A percentile compares a stretch with the other conserved stretches of the same genome.
phyloP scores from a whole-genome alignment of 2,888 invertebrate genomes.

The Proisotoma minuta region DNA sequence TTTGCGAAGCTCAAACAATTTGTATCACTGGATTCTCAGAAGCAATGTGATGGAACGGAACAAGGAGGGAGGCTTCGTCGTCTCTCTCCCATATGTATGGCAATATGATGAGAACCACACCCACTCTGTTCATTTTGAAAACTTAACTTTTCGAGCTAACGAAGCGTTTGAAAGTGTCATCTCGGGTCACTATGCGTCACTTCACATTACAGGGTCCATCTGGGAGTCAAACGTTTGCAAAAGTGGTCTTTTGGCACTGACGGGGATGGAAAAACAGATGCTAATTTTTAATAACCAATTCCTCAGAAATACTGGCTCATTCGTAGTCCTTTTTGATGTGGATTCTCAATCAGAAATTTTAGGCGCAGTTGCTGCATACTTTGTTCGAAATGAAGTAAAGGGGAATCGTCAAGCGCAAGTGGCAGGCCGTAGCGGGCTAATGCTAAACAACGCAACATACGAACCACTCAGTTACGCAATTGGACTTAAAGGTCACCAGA shows the following conservation, averaged over 20 bases:
- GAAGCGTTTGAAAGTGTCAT: slow-evolving; percentile 75
- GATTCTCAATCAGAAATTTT: slow-evolving; percentile 91
- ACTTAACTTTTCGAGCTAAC: slow-evolving; percentile 83
- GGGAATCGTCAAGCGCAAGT: slow-evolving; percentile 56
- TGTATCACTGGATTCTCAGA: slow-evolving; percentile 89
- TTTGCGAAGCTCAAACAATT: slow-evolving; percentile 89
- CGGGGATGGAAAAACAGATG: slow-evolving; percentile 96
- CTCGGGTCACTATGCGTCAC: slow-evolving; percentile 87
- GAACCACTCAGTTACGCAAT: slow-evolving; percentile 73
- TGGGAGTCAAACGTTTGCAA: slow-evolving; percentile 82
- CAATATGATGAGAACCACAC: slow-evolving; percentile 91
- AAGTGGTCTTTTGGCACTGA: slow-evolving; percentile 69
- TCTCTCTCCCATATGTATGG: slow-evolving; percentile 90
- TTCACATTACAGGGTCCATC: slow-evolving; percentile 78
- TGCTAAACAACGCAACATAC: slow-evolving; percentile 49
- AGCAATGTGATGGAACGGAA: slow-evolving; percentile 83
- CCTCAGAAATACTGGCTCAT: slow-evolving; percentile 71
- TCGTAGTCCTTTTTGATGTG: slow-evolving; percentile 79
- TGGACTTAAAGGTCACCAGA: slow-evolving; percentile 89
- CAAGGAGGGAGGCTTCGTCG: slow-evolving; percentile 76
- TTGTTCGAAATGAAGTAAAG: slow-evolving; percentile 71
- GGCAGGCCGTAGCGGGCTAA: slow-evolving; percentile 48
- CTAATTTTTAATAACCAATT: slow-evolving; percentile 75
- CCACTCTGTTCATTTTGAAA: slow-evolving; percentile 79
- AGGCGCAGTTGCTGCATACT: slow-evolving; percentile 74